Evolutionary conservation across 2,113 vertebrate species (phyloP).

Genomic region (Eclectus roratus): DNA sequence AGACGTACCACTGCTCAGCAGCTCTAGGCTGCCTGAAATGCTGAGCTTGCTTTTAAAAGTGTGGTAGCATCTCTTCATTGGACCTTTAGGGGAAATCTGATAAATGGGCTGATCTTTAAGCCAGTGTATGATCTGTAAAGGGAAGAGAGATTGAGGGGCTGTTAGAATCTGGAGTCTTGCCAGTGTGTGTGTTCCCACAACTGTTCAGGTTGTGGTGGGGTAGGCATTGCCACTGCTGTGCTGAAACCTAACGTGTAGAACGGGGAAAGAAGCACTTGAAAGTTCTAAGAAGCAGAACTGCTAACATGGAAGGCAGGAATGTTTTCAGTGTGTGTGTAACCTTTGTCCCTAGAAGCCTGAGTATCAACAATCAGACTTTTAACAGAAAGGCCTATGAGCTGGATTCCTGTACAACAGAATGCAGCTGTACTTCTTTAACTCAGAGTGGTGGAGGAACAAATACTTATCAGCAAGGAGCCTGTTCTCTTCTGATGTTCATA

Average conservation of each 20-base stretch:
- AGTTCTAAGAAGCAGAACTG: neutral
- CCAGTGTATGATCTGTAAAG: neutral
- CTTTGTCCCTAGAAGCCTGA: neutral
- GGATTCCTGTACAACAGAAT: neutral
- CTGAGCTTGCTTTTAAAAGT: neutral
- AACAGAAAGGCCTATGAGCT: neutral
- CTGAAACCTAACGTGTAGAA: neutral
- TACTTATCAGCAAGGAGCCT: neutral
- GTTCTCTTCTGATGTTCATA: neutral
- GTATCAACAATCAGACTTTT: neutral
- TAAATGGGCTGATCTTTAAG: neutral
- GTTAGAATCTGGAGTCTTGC: neutral
- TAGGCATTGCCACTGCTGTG: neutral
- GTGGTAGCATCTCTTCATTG: neutral
- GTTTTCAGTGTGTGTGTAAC: neutral
- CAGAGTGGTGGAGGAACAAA: neutral
- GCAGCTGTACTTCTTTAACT: constrained; percentile 21
- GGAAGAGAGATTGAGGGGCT: neutral
- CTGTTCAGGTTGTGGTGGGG: neutral
- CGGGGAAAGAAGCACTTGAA: neutral
- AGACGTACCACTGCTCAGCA: neutral
- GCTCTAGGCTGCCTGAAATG: neutral
- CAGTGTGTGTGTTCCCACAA: neutral
- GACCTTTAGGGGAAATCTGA: constrained; percentile 1
- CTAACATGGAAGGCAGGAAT: neutral